phyloP scores from a whole-genome alignment of 2,888 invertebrate genomes.

The Osmoderma eremita region DNA sequence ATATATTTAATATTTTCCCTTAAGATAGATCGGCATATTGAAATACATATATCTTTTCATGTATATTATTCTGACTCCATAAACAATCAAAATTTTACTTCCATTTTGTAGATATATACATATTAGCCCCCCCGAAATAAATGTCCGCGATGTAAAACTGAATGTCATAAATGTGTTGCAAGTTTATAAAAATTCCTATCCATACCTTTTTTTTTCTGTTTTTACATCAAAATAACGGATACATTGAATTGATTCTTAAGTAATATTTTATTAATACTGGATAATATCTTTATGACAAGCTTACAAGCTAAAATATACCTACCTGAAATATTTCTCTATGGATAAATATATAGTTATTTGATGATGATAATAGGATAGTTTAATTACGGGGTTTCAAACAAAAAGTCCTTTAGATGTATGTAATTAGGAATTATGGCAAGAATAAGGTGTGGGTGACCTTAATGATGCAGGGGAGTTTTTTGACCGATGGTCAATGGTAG shows the following conservation, averaged over 20 bases:
- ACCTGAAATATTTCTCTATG: conserved; percentile 10
- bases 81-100: conserved; percentile 32
- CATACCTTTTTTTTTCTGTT: not conserved
- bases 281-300: not conserved
- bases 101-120: conserved; percentile 4
- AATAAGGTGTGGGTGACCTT: conserved; percentile 55
- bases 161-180: not conserved
- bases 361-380: conserved; percentile 15
- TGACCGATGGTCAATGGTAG: conserved; percentile 37
- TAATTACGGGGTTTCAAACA: conserved; percentile 27
- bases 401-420: conserved; percentile 41
- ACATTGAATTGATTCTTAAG: too few relatives aligned
- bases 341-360: conserved; percentile 15
- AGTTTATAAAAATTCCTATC: not conserved
- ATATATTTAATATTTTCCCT: not conserved
- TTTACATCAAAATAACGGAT: too few relatives aligned
- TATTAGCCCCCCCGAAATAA: not conserved
- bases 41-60: conserved; percentile 15
- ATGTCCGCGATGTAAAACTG: conserved; percentile 18
- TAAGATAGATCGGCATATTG: not conserved
- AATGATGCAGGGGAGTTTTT: conserved; percentile 45
- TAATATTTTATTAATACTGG: too few relatives aligned
- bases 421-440: conserved; percentile 46
- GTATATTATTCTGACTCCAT: conserved; percentile 31
- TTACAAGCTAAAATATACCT: too few relatives aligned